Conservation (phyloP, 2,888 invertebrate genomes). For the Apamea epomidion region DNA sequence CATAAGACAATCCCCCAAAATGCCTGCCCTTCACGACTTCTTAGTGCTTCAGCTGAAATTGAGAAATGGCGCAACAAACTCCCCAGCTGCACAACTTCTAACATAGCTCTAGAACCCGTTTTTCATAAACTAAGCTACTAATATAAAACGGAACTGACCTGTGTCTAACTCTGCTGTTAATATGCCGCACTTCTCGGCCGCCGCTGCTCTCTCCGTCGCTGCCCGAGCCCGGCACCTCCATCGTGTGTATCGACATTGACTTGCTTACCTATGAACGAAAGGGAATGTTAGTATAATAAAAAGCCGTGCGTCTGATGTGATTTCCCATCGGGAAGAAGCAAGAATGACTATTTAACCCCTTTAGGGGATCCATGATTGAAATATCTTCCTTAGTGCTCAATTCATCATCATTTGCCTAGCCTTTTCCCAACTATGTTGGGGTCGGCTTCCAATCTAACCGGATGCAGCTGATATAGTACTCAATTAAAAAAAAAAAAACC, state of each 20-base stretch:
- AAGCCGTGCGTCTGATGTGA: not conserved
- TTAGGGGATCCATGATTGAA: not conserved
- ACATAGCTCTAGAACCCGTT: not conserved
- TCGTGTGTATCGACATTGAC: conserved; percentile 83
- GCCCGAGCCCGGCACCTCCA: conserved; percentile 85
- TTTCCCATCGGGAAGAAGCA: not conserved
- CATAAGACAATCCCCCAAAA: not conserved
- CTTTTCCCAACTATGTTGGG: no score
- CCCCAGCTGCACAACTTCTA: not conserved
- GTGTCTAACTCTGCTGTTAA: conserved; percentile 86
- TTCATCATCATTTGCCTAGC: no score
- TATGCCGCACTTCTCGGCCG: conserved; percentile 91
- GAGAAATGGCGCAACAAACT: not conserved
- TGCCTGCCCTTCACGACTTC: not conserved
- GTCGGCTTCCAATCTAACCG: no score
- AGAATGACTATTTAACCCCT: not conserved
- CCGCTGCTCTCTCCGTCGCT: conserved; percentile 92
- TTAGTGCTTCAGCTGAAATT: not conserved
- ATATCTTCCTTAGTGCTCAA: not conserved
- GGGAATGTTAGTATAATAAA: not conserved
- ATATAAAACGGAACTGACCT: conserved; percentile 74
- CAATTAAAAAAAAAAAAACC: no score
- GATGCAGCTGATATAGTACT: no score
- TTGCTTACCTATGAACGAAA: conserved; percentile 80
- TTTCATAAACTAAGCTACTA: not conserved